Conservation (phyloP, 2,888 invertebrate genomes). For the Strigamia transsilvanica region DNA sequence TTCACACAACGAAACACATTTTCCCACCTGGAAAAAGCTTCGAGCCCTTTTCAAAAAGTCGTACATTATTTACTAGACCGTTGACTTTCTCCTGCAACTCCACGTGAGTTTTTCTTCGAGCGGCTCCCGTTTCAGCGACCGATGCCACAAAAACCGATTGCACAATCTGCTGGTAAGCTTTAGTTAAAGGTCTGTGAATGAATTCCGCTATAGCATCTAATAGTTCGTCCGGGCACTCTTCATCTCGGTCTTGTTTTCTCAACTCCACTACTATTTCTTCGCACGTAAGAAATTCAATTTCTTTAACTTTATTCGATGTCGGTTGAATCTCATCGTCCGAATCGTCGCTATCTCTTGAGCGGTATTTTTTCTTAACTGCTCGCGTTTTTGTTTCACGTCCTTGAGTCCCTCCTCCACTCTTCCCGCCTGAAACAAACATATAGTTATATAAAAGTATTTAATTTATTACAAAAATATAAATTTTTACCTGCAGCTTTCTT, state of each 20-base stretch:
- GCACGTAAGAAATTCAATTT: constrained; percentile 73
- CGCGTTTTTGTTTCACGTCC: constrained; percentile 96
- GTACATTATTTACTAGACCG: constrained; percentile 68
- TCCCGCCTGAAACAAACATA: constrained; percentile 69
- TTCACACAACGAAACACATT: not conserved
- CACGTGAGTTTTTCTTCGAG: constrained; percentile 76
- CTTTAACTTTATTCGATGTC: constrained; percentile 58
- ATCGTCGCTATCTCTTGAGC: constrained; percentile 73
- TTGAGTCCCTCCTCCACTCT: constrained; percentile 90
- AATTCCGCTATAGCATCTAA: constrained; percentile 74
- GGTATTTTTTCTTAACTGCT: constrained; percentile 80
- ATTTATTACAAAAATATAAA: not conserved
- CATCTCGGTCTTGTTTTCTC: constrained; percentile 64
- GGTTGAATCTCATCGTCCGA: constrained; percentile 70
- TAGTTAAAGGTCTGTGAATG: constrained; percentile 68
- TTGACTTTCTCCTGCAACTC: constrained; percentile 85
- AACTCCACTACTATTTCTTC: constrained; percentile 76
- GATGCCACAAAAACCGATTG: constrained; percentile 78
- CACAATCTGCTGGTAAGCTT: constrained; percentile 69
- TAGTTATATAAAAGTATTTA: not conserved
- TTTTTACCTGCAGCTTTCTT: constrained; percentile 77
- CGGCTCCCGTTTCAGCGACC: constrained; percentile 74
- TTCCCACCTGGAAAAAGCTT: constrained; percentile 62
- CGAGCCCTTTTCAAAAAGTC: constrained; percentile 65
- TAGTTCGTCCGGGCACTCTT: constrained; percentile 76